Evolutionary conservation across 2,113 vertebrate species (phyloP), one percentile per base, ranked within the genome.

Genomic region (Cygnus atratus): DNA sequence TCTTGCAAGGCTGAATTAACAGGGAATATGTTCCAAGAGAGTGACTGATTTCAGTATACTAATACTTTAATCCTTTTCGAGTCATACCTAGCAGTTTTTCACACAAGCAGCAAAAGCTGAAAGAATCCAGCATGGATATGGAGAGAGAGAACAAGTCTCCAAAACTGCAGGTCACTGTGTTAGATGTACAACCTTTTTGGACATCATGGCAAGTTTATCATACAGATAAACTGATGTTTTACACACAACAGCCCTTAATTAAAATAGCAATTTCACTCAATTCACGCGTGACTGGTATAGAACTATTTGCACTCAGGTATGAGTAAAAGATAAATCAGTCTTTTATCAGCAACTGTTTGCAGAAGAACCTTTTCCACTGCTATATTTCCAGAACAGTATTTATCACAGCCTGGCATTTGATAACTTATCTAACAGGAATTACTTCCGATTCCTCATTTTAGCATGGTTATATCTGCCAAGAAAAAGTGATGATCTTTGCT

Each of bases 261-360:
- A 90, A 92, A 88, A 39, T 13, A 66, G 18, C 21, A 20, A 90
- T 87, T 68, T 77, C 74, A 78, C 80, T 65, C 58, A 52, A 37
- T 71, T 70, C 87, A 80, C 70, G 72, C 79, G 43, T 0, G 5
- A 80, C 24, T 39, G 39, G 48, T 0, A 0, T 22, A 62, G 31
- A 91, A 88, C 39, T 95, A 79, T 95, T 90, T 91, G 83, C 52
- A 20, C n/a, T 88, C 52, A 81, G 62, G 81, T 89, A 80, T 5
- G 65, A 85, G 52, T 4, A 62, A 0, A 5, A 91, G 91, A 93
- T 84, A 91, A 87, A 43, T 3, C 0, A 0, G 25, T 43, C 22
- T 37, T 63, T 90, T 63, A 92, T 84, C 89, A 63, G 58, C 0
- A 13, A 66, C 67, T 97, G 65, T 97, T 95, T 93, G 85, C 89